Evolutionary conservation across 2,888 invertebrate genomes (phyloP), one percentile per base, ranked within the genome.

Genomic region (Rosalia funebris): DNA sequence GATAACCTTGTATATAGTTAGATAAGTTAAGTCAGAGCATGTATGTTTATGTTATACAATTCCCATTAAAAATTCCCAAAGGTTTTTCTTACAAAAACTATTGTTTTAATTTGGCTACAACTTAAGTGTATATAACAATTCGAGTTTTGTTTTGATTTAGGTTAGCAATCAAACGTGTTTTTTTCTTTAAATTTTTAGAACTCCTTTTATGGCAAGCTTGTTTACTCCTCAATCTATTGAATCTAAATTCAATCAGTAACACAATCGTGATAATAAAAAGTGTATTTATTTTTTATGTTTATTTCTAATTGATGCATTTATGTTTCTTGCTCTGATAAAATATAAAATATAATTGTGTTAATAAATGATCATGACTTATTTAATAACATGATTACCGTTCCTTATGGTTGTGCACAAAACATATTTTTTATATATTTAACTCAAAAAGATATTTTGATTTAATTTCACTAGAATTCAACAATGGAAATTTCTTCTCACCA

Each of bases 371-470:
- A 14, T 16, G 19, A 9, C 4, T 20, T 41, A 14, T 39, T 59
- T 54, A 47, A 34, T 52, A 44, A 52, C 45, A 44, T 52, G 56
- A 57, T 57, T n/a, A n/a, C n/a, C n/a, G 57, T 45, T 47, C 31
- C 48, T 17, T 54, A 60, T 57, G 70, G 66, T 70, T 70, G 66
- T 70, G 70, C 66, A 66, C 65, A 65, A 66, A 60, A 58, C 58
- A 61, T 70, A 63, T 68, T 64, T n/a, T 68, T 68, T 66, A 65
- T 65, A 60, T 25, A 12, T 44, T n/a, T 15, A 39, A 32, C 12
- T 39, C 17, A 36, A 37, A 37, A 37, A n/a, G n/a, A 15, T 50
- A 32, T 32, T 16, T 15, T 39, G 37, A 17, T 39, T 20, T 39
- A 39, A 50, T 41, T 50, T 39, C 15, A 20, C 39, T 20, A 39